Percentiles rank a stretch among this genome's conserved stretches.
These are phyloP conservation scores for Protaetia brevitarsis DNA, from an alignment of 1,140 invertebrate species.

Conservation along the genomic window DNA sequence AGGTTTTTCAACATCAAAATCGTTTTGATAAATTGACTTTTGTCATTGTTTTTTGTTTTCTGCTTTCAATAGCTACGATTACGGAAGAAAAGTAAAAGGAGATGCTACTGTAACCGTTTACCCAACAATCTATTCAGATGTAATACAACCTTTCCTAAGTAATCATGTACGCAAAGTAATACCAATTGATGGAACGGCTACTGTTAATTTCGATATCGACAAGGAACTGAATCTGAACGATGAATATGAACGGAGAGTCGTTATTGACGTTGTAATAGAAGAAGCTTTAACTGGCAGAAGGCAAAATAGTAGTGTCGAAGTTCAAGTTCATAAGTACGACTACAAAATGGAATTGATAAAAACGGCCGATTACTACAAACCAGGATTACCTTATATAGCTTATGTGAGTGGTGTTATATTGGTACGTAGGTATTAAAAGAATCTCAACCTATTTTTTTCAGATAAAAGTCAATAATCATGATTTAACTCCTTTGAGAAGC, in stretches of 20 bases:
- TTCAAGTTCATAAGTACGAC: constrained; percentile 75
- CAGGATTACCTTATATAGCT: constrained; percentile 77
- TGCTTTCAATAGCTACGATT: constrained; percentile 63
- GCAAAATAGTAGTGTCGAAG: constrained; percentile 72
- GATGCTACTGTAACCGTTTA: constrained; percentile 73
- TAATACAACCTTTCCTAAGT: constrained; percentile 76
- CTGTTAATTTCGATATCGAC: constrained; percentile 72
- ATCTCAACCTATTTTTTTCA: constrained; percentile 41
- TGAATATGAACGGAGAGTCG: constrained; percentile 70
- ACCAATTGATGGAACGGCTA: constrained; percentile 72
- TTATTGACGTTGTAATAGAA: constrained; percentile 75
- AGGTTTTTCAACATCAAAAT: too few relatives aligned
- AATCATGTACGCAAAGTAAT: constrained; percentile 67
- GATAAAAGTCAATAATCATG: constrained; percentile 72
- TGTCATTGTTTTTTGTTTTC: background rate
- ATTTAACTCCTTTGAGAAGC: constrained; percentile 68
- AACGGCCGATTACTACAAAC: constrained; percentile 82
- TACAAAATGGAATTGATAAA: constrained; percentile 81
- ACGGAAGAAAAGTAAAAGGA: constrained; percentile 78
- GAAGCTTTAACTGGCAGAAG: constrained; percentile 75
- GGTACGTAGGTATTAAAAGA: background rate
- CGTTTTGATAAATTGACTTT: background rate
- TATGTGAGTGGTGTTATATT: constrained; percentile 59
- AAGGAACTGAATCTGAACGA: constrained; percentile 68
- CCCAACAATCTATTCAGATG: constrained; percentile 71